These are phyloP conservation scores for Anguilla anguilla DNA, from an alignment of 2,797 vertebrate genomes.

Conservation along the genomic window DNA sequence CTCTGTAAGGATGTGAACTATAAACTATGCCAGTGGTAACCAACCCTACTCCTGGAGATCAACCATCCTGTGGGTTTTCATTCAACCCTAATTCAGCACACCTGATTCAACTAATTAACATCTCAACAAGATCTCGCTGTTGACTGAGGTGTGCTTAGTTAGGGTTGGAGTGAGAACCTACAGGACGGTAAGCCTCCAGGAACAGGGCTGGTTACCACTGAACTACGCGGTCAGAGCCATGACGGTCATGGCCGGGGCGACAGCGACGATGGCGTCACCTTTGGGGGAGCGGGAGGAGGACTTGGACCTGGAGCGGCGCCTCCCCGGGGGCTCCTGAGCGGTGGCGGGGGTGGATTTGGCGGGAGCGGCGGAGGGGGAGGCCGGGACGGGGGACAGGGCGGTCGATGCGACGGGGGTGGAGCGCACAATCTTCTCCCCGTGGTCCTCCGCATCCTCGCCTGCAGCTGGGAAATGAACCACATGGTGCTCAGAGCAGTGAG, in stretches of 20 bases:
- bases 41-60: too few relatives aligned
- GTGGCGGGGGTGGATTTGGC: slow-evolving; percentile 23
- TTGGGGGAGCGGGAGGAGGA: slow-evolving; percentile 37
- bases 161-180: too few relatives aligned
- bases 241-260: background rate
- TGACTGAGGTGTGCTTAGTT: too few relatives aligned
- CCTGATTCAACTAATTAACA: too few relatives aligned
- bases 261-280: slow-evolving; percentile 37
- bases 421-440: slow-evolving; percentile 14
- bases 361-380: slow-evolving; percentile 27
- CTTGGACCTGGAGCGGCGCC: slow-evolving; percentile 27
- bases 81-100: too few relatives aligned
- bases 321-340: slow-evolving; percentile 29
- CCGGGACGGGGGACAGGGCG: background rate
- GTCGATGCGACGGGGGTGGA: background rate
- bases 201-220: background rate
- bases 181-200: too few relatives aligned
- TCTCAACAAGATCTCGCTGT: too few relatives aligned
- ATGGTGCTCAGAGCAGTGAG: background rate
- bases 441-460: slow-evolving; percentile 1
- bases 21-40: too few relatives aligned
- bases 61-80: too few relatives aligned
- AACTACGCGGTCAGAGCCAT: background rate
- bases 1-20: too few relatives aligned
- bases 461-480: background rate